Evolutionary conservation across 2,888 invertebrate species (phyloP).

Genomic region (Chelonus formosanus): DNA sequence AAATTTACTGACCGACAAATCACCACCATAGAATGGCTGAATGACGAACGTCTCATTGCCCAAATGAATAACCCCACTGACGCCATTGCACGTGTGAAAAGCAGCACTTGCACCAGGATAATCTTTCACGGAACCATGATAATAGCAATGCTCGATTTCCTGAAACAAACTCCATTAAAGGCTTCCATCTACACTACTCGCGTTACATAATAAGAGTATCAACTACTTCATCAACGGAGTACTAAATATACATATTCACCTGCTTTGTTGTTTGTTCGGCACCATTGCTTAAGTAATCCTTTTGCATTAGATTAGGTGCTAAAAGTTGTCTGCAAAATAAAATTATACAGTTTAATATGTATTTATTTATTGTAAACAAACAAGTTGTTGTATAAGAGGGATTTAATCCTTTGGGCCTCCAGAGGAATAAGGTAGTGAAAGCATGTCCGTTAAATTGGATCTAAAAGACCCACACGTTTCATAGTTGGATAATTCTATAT

Average conservation of each 20-base stretch:
- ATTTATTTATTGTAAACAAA: neutral
- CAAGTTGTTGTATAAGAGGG: no score
- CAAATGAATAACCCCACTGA: slow-evolving; percentile 96
- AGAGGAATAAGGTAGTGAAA: no score
- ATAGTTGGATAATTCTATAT: no score
- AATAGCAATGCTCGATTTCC: slow-evolving; percentile 99
- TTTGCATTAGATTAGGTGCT: slow-evolving; percentile 92
- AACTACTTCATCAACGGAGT: neutral
- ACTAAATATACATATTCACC: slow-evolving; percentile 63
- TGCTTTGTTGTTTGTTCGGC: slow-evolving; percentile 84
- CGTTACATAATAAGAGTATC: no score
- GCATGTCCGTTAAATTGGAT: no score
- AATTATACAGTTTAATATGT: no score
- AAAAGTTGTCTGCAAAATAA: slow-evolving; percentile 83
- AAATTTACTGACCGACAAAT: slow-evolving; percentile 87
- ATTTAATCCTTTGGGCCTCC: no score
- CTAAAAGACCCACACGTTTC: no score
- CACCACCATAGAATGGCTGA: slow-evolving; percentile 96
- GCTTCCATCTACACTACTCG: neutral
- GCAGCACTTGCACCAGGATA: slow-evolving; percentile 96
- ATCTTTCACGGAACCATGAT: slow-evolving; percentile 97
- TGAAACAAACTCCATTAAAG: slow-evolving; percentile 60
- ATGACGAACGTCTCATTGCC: slow-evolving; percentile 98
- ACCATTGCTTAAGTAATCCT: slow-evolving; percentile 86
- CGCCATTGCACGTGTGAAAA: slow-evolving; percentile 97